These are phyloP conservation scores for Anguilla megastoma DNA, from an alignment of 2,797 vertebrate species.

Conservation along the genomic window DNA sequence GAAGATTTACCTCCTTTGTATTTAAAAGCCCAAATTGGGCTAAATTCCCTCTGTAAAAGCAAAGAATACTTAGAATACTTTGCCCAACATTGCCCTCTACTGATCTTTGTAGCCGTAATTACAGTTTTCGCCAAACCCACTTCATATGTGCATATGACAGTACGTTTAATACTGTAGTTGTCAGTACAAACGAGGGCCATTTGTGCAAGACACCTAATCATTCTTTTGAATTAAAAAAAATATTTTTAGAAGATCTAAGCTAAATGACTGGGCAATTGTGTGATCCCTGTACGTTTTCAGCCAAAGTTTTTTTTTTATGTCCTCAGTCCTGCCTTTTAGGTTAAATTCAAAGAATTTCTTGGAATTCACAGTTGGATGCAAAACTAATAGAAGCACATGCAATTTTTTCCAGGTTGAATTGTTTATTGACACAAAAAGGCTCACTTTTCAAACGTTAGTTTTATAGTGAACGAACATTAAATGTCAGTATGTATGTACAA, in stretches of 20 bases:
- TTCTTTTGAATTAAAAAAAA: too few relatives aligned
- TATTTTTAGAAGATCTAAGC: not conserved
- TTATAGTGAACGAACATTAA: slow-evolving; percentile 18
- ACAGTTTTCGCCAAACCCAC: not conserved
- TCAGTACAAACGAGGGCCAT: not conserved
- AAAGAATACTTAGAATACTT: not conserved
- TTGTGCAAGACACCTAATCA: not conserved
- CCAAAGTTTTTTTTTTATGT: not conserved
- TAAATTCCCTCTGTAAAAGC: not conserved
- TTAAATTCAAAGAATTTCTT: not conserved
- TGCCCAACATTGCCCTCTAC: not conserved
- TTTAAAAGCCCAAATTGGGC: not conserved
- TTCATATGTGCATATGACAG: not conserved
- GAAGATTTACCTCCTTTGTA: not conserved
- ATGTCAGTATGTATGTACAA: slow-evolving; percentile 28
- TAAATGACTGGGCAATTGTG: not conserved
- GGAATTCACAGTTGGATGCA: not conserved
- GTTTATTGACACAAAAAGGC: slow-evolving; percentile 31
- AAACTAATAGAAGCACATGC: not conserved
- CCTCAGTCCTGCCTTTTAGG: not conserved
- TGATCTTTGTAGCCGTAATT: not conserved
- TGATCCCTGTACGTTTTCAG: not conserved
- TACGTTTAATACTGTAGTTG: not conserved
- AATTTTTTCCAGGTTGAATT: not conserved
- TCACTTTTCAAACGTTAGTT: slow-evolving; percentile 27